A percentile compares a stretch with the other conserved stretches of the same genome.
These are phyloP conservation scores for Psilanteris sp. DNA, from an alignment of 1,140 invertebrate species.

Conservation along the genomic window DNA sequence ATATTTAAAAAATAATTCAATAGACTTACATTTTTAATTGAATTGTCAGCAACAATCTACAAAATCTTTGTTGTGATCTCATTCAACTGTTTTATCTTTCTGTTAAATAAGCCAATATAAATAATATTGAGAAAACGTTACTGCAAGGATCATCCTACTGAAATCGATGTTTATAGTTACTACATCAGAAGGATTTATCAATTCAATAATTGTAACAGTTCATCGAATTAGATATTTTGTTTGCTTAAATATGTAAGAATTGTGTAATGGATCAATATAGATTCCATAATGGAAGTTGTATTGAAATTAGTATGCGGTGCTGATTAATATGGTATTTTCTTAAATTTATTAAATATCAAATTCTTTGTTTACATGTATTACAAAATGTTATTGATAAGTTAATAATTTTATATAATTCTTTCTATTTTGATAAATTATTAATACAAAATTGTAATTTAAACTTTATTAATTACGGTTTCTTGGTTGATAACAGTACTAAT, in stretches of 20 bases:
- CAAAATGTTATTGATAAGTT: constrained; percentile 8
- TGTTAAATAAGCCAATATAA: constrained; percentile 10
- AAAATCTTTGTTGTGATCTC: too few relatives aligned
- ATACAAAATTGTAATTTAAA: constrained; percentile 16
- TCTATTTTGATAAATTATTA: constrained; percentile 21
- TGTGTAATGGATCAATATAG: constrained; percentile 25
- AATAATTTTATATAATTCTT: constrained; percentile 18
- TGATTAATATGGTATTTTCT: constrained; percentile 6
- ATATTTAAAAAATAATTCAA: constrained; percentile 8
- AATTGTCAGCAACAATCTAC: too few relatives aligned
- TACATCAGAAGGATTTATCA: too few relatives aligned
- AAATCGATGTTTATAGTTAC: constrained; percentile 61
- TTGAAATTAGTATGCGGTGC: constrained; percentile 10
- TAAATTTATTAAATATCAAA: constrained; percentile 2
- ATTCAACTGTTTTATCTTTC: too few relatives aligned
- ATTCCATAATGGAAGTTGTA: constrained; percentile 7
- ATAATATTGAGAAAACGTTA: too few relatives aligned
- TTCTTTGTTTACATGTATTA: constrained; percentile 1
- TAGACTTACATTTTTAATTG: too few relatives aligned
- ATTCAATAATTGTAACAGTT: constrained; percentile 9
- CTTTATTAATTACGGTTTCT: constrained; percentile 6
- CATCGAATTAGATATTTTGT: constrained; percentile 11
- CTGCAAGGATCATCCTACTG: constrained; percentile 60
- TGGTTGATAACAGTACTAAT: constrained; percentile 9
- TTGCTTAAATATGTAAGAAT: constrained; percentile 5